These are phyloP conservation scores for Uria aalge DNA, from an alignment of 2,113 vertebrate species.

Conservation along the genomic window DNA sequence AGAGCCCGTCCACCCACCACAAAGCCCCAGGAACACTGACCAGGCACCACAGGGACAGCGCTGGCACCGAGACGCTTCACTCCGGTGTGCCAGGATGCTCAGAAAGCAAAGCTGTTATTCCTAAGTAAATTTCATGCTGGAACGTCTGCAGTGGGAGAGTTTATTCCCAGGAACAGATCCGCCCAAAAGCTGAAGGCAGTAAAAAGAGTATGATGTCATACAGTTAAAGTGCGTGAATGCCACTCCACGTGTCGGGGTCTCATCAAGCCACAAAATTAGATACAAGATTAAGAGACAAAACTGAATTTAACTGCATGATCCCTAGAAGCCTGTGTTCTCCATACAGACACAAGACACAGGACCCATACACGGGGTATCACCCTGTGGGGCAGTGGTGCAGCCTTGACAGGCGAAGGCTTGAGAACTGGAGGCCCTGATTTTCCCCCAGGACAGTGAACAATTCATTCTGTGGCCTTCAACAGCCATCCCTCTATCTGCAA, in stretches of 20 bases:
- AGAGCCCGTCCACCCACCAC: neutral
- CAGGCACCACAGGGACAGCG: fast-evolving
- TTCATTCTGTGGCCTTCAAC: fast-evolving
- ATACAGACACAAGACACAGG: neutral
- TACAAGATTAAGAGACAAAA: neutral
- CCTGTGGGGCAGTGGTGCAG: neutral
- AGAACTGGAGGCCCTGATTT: fast-evolving
- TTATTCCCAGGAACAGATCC: neutral
- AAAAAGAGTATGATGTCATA: neutral
- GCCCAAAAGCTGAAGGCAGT: neutral
- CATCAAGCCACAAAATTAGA: neutral
- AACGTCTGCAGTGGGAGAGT: neutral
- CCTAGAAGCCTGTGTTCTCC: neutral
- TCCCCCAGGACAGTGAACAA: fast-evolving
- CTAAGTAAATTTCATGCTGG: neutral
- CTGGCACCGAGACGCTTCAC: neutral
- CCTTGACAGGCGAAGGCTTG: fast-evolving
- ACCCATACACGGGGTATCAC: fast-evolving
- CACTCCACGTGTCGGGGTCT: too few species aligned
- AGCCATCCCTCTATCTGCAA: neutral
- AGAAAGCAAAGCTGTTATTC: neutral
- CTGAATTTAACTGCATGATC: neutral
- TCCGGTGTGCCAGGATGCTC: fast-evolving
- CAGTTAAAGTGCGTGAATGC: neutral
- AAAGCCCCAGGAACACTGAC: neutral